Evolutionary conservation across 2,888 invertebrate genomes (phyloP), one percentile per base, ranked within the genome.

Genomic region (Erpobdella octoculata): DNA sequence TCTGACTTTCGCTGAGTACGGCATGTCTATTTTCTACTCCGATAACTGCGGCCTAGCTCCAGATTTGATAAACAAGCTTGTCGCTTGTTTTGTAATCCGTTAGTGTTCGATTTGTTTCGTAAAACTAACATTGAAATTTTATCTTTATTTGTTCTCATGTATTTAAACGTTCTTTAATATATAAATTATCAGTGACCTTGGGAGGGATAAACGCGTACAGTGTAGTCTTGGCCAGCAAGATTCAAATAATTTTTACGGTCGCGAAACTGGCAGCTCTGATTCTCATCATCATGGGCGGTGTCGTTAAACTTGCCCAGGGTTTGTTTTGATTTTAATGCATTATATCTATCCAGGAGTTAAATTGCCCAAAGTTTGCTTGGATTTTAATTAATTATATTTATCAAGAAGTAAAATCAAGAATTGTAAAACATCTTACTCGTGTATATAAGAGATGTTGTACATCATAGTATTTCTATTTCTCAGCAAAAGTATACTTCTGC

Each of bases 121-220:
- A 46, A 25, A 36, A 12, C n/a, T 21, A 25, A 12, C 31, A 28
- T 25, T 4, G 9, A 6, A 0, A 1, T 2, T 12, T n/a, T n/a
- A n/a, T n/a, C n/a, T n/a, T n/a, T 35, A 12, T 66, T 31, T n/a
- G 21, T 37, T 33, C 15, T 9, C 6, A 8, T n/a, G n/a, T n/a
- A n/a, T n/a, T n/a, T n/a, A n/a, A n/a, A n/a, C n/a, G n/a, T n/a
- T n/a, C n/a, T n/a, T n/a, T n/a, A n/a, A n/a, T n/a, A n/a, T n/a
- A n/a, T n/a, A n/a, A n/a, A n/a, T n/a, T n/a, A n/a, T n/a, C n/a
- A n/a, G 92, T 92, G 80, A 89, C 93, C 84, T 91, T 95, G 81
- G 87, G 93, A 80, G 89, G 91, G 81, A 89, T 95, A 78, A 95
- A 95, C 86, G 93, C 93, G 87, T 91, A 90, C 87, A 94, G 93